Percentiles rank a stretch among this genome's conserved stretches.
These are phyloP conservation scores for Platygyra sinensis DNA, from an alignment of 64 coral and sea anemone genomes.

Conservation along the genomic window DNA sequence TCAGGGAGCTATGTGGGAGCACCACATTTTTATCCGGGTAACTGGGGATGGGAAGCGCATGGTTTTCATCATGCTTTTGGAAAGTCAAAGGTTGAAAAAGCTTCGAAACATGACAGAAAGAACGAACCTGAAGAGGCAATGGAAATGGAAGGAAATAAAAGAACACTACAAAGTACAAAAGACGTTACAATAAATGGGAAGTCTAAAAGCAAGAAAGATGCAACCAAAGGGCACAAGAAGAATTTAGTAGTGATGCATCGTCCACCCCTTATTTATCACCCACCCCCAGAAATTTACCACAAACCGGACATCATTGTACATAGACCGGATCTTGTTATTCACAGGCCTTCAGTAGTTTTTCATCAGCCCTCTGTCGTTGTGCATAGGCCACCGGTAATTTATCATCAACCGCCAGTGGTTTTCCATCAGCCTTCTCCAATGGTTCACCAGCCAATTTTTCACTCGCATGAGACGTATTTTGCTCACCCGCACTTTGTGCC, in stretches of 20 bases:
- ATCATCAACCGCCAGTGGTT: constrained; percentile 69
- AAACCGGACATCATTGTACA: constrained; percentile 73
- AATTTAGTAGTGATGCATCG: constrained; percentile 70
- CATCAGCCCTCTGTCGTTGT: constrained; percentile 78
- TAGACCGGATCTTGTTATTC: constrained; percentile 77
- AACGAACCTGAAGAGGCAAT: neutral
- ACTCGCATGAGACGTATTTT: constrained; percentile 69
- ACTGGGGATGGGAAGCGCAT: constrained; percentile 7
- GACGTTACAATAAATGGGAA: neutral
- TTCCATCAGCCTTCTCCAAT: constrained; percentile 83
- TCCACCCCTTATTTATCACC: constrained; percentile 77
- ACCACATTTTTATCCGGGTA: constrained; percentile 41
- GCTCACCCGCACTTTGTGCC: constrained; percentile 63
- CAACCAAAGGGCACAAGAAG: constrained; percentile 63
- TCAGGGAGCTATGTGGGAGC: constrained; percentile 38
- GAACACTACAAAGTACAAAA: neutral
- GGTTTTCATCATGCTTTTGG: constrained; percentile 38
- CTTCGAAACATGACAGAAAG: neutral
- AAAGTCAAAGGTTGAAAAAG: constrained; percentile 69
- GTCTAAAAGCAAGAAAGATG: constrained; percentile 20
- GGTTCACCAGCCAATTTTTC: constrained; percentile 73
- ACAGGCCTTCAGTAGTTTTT: constrained; percentile 76
- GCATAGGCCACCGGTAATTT: constrained; percentile 70
- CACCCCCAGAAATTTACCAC: constrained; percentile 82
- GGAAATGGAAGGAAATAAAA: neutral